Evolutionary conservation across 2,797 vertebrate genomes (phyloP).

Genomic region (Cirrhinus molitorella): DNA sequence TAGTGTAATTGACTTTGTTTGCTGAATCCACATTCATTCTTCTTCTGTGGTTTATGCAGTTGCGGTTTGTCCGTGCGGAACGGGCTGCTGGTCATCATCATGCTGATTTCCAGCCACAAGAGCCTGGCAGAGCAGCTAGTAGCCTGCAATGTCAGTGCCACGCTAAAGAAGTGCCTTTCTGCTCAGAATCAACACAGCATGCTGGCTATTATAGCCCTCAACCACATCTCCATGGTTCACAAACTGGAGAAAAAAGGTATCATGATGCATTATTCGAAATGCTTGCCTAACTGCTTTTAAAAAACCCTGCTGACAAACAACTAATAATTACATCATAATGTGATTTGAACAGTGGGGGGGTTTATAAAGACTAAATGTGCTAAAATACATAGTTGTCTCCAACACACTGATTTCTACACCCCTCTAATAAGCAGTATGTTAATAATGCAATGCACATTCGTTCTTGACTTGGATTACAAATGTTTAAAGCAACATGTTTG

Average conservation of each 20-base stretch:
- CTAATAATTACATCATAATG: background rate
- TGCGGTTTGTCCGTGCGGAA: slow-evolving; percentile 84
- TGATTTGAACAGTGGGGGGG: background rate
- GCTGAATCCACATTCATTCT: background rate
- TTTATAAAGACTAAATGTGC: too few species aligned
- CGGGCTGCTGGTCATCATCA: slow-evolving; percentile 87
- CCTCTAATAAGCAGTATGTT: background rate
- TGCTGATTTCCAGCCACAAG: slow-evolving; percentile 87
- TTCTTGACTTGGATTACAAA: background rate
- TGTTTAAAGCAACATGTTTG: background rate
- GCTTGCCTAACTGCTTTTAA: background rate
- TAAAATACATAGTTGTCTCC: background rate
- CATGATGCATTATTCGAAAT: background rate
- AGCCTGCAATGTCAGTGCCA: slow-evolving; percentile 74
- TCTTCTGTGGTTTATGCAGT: slow-evolving; percentile 70
- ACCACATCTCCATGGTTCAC: slow-evolving; percentile 83
- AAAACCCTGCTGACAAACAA: background rate
- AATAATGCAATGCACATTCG: background rate
- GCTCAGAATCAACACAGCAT: slow-evolving; percentile 73
- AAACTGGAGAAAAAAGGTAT: slow-evolving; percentile 80
- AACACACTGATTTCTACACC: background rate
- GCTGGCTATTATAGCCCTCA: slow-evolving; percentile 84
- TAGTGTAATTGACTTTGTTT: background rate
- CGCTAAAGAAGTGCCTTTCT: slow-evolving; percentile 80
- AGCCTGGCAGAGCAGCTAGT: slow-evolving; percentile 88